Conservation (phyloP, 1,140 invertebrate species). For the Monochamus saltuarius region DNA sequence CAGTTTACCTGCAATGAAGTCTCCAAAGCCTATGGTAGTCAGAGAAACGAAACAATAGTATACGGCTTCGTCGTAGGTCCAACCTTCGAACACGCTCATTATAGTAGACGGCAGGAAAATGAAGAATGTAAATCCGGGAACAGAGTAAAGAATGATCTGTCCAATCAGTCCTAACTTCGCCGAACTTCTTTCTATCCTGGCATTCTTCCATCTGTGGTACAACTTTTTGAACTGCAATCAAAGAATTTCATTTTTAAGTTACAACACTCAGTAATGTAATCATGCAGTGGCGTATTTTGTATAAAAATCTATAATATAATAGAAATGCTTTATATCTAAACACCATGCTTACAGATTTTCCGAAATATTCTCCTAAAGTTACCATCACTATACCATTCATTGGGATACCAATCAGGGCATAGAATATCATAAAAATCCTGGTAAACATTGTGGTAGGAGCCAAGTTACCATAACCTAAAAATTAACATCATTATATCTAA, state of each 20-base stretch:
- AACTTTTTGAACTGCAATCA: slow-evolving; percentile 66
- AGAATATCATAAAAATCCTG: slow-evolving; percentile 88
- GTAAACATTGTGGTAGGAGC: slow-evolving; percentile 80
- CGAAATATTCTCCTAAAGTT: slow-evolving; percentile 79
- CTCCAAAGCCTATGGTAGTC: slow-evolving; percentile 93
- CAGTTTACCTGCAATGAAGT: slow-evolving; percentile 72
- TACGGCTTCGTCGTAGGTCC: slow-evolving; percentile 85
- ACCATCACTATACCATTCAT: slow-evolving; percentile 86
- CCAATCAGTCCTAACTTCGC: slow-evolving; percentile 67
- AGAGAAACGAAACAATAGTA: slow-evolving; percentile 92
- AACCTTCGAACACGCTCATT: slow-evolving; percentile 84
- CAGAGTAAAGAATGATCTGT: slow-evolving; percentile 76
- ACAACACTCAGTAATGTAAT: no score
- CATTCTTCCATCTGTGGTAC: slow-evolving; percentile 74
- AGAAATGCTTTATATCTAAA: no score
- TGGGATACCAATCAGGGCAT: slow-evolving; percentile 92
- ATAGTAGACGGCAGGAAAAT: slow-evolving; percentile 90
- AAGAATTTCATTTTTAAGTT: no score
- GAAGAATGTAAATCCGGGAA: slow-evolving; percentile 86
- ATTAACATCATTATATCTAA: no score
- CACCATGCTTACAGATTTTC: slow-evolving; percentile 65
- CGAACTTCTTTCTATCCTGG: slow-evolving; percentile 54
- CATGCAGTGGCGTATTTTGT: no score
- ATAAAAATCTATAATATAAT: no score
- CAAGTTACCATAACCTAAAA: slow-evolving; percentile 80